phyloP scores from a whole-genome alignment of 2,888 invertebrate genomes.

The Barypeithes pellucidus region DNA sequence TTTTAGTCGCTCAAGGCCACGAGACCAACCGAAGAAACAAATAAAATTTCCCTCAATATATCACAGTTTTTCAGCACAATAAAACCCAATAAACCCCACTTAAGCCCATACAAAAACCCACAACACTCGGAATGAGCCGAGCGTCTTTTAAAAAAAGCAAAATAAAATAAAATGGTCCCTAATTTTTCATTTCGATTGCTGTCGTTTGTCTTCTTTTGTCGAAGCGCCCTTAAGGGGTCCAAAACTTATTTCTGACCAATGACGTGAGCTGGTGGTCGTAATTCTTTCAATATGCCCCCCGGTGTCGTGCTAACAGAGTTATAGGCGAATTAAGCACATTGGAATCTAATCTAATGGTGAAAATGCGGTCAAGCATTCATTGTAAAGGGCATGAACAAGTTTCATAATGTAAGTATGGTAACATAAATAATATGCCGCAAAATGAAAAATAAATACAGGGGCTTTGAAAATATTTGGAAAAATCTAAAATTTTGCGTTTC shows the following conservation, averaged over 20 bases:
- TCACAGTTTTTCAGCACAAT: conserved; percentile 50
- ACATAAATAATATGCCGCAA: too few relatives aligned
- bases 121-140: conserved; percentile 35
- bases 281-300: conserved; percentile 9
- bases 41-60: conserved; percentile 36
- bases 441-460: too few relatives aligned
- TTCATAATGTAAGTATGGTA: too few relatives aligned
- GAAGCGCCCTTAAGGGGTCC: conserved; percentile 60
- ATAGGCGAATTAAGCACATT: conserved; percentile 1
- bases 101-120: conserved; percentile 41
- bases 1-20: conserved; percentile 13
- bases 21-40: conserved; percentile 35
- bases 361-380: neutral
- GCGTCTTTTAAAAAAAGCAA: conserved; percentile 50
- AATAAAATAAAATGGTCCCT: conserved; percentile 51
- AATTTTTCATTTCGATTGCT: conserved; percentile 59
- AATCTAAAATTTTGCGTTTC: too few relatives aligned
- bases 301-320: neutral
- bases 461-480: too few relatives aligned
- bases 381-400: too few relatives aligned
- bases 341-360: neutral
- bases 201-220: conserved; percentile 59
- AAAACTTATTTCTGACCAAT: conserved; percentile 60
- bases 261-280: conserved; percentile 5
- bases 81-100: conserved; percentile 50